Base-by-base conservation (phyloP, 1,140 invertebrate species). In the Drosophila serrata region DNA sequence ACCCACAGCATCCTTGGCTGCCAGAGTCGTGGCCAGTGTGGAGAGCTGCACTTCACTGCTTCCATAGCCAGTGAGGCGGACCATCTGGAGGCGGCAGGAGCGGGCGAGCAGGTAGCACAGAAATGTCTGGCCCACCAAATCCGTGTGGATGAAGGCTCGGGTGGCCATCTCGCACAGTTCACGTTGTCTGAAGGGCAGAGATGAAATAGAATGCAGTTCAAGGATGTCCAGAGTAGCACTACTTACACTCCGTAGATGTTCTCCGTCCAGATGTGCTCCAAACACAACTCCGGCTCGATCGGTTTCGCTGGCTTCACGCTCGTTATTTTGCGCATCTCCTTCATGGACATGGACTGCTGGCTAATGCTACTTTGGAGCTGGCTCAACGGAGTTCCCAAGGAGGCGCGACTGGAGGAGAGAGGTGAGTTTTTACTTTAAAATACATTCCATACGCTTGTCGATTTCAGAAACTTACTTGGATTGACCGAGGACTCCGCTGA, bases 211-310 rank as follows among this genome's bases (percentile, higher is more conserved):
- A 6, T 12, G 2, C 8, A 24, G 19, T 3, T 17, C 1, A 12
- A 13, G 11, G 0, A 13, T 22, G 7, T 2, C 8, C 4, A n/a
- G 9, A 0, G 7, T 1, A 13, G 1, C 6, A 11, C 6, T 6
- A 33, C 31, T 70, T 58, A 93, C 82, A 91, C 92, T 51, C 93
- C 91, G n/a, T 93, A 93, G 43, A 94, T 93, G 70, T 93, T 95
- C 86, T 98, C 97, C 0, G 96, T 97, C 97, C 97, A 98, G 17
- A 98, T 93, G 80, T 97, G 96, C 86, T 98, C 97, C 19, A 98
- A 93, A 92, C 97, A 98, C 53, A 98, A 94, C 78, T 97, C 96
- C 2, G 97, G 97, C 65, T 95, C 96, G 15, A 98, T 93, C 6
- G 97, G 96, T 77, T 96, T 95, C 5, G 95, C 94, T 37, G 95